phyloP scores from a whole-genome alignment of 2,797 vertebrate species.

The Catamblyrhynchus diadema region DNA sequence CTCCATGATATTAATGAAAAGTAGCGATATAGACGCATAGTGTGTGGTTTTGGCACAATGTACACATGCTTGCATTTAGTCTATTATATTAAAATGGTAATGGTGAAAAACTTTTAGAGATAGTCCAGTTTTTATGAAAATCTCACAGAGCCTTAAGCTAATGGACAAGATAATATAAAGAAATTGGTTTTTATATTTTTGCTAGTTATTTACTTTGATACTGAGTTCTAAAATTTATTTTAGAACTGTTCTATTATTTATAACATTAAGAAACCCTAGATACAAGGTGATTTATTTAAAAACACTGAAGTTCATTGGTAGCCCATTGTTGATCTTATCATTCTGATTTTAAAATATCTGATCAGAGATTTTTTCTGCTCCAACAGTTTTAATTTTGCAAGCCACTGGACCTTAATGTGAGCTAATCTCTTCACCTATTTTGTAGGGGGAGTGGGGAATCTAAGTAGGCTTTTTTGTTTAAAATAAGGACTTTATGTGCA shows the following conservation, averaged over 20 bases:
- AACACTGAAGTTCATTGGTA: conserved; percentile 1
- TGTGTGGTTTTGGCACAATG: neutral
- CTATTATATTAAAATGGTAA: neutral
- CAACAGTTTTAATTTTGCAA: conserved; percentile 69
- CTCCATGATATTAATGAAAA: neutral
- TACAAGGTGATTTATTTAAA: neutral
- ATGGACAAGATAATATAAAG: neutral
- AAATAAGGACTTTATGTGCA: conserved; percentile 20
- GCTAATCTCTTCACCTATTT: conserved; percentile 47
- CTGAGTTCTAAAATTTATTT: neutral
- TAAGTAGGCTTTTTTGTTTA: conserved; percentile 25
- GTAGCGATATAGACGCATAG: neutral
- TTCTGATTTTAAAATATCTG: conserved; percentile 58
- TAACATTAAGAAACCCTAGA: neutral
- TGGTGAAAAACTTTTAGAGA: neutral
- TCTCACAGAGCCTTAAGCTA: neutral
- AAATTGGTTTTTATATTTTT: neutral
- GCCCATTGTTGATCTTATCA: conserved; percentile 47
- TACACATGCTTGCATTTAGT: neutral
- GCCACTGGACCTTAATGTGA: conserved; percentile 68
- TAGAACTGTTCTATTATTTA: no score
- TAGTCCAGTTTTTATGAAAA: neutral
- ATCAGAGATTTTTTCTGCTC: conserved; percentile 62
- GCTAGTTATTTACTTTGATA: neutral
- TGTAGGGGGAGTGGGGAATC: neutral